phyloP scores from a whole-genome alignment of 2,888 invertebrate species.

The Lepidochrysops patricia region DNA sequence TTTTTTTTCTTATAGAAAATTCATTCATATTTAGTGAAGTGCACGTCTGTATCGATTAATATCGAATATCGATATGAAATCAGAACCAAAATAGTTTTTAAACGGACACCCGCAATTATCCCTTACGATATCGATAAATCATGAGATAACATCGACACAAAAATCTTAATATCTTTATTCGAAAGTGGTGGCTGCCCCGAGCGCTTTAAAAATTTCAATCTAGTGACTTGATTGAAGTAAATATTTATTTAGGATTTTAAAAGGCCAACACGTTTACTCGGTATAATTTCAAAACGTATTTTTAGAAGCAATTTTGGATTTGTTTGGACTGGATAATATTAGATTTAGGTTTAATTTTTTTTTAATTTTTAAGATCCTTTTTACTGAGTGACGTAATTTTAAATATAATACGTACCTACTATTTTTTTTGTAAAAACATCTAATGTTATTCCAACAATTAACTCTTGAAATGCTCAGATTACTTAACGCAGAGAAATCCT shows the following conservation, averaged over 20 bases:
- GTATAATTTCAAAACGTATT: not conserved
- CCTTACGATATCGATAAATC: slow-evolving; percentile 21
- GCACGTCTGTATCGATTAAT: not conserved
- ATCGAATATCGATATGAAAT: not conserved
- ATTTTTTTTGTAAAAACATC: no score
- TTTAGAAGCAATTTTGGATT: no score
- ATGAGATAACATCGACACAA: slow-evolving; percentile 22
- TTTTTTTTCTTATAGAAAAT: not conserved
- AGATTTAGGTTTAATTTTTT: not conserved
- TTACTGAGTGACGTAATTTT: no score
- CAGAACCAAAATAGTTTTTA: not conserved
- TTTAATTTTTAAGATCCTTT: no score
- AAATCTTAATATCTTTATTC: slow-evolving; percentile 21
- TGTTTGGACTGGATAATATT: no score
- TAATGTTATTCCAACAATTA: no score
- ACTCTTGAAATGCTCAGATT: no score
- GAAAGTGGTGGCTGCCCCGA: slow-evolving; percentile 16
- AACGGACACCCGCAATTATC: not conserved
- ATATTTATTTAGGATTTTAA: not conserved
- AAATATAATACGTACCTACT: no score
- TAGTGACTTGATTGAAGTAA: not conserved
- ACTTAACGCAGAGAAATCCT: no score
- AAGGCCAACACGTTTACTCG: not conserved
- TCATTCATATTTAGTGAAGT: not conserved
- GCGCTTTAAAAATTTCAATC: not conserved